Evolutionary conservation across 2,113 vertebrate genomes (phyloP), one percentile per base, ranked within the genome.

Genomic region (Platanista minor): DNA sequence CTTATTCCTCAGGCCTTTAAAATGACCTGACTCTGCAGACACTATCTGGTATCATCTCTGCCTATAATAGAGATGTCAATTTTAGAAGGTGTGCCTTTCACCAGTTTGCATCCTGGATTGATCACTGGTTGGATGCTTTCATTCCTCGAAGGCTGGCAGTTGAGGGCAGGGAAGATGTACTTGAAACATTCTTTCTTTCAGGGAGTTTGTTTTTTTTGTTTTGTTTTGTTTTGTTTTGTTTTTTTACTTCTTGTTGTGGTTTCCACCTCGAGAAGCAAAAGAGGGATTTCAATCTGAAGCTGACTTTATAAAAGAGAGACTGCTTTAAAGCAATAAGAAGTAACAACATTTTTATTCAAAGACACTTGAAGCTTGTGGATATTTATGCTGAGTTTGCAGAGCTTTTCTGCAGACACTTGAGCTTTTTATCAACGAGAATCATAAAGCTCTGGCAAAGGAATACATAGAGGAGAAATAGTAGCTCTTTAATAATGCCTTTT

Each of bases 21-120:
- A 84, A 94, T 75, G 93, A 93, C 84, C 87, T 90, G 97, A 74
- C 33, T 92, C 87, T 97, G 95, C 91, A 96, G 98, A 90, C 5
- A 31, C 67, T 36, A 95, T 97, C 88, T 87, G 94, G 84, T 78
- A 85, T 83, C 71, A 3, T 85, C 61, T 5, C 15, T 82, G 49
- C 33, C 41, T 92, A 18, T 95, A 97, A 97, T 89, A n/a, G 96
- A 97, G 49, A 39, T 71, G 72, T 96, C 59, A 85, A 7, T 93
- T 49, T 87, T 94, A 90, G 90, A 92, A 52, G 67, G 0, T 6
- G 6, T 36, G 78, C 2, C 61, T 90, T 97, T 62, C 80, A 66
- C 43, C 72, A 87, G 54, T 94, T 92, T 87, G 91, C 46, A 52
- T 93, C 14, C 11, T 59, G 21, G 14, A 80, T 43, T 90, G 39